These are phyloP conservation scores for Tursiops truncatus DNA, from an alignment of 2,113 vertebrate species.

Conservation along the genomic window DNA sequence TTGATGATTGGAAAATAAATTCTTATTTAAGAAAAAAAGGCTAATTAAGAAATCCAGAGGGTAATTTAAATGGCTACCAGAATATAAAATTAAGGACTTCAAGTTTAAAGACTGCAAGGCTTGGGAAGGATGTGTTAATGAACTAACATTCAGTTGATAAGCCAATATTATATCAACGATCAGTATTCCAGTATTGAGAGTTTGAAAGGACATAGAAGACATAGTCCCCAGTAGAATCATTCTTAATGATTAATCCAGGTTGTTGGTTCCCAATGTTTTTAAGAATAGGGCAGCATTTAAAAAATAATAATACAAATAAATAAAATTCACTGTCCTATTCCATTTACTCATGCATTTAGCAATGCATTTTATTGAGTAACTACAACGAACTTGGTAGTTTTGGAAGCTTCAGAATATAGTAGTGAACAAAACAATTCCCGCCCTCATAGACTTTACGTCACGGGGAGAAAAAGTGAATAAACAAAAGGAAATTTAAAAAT, in stretches of 20 bases:
- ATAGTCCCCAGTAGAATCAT: not conserved
- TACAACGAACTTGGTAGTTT: not conserved
- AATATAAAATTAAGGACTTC: not conserved
- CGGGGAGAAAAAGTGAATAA: not conserved
- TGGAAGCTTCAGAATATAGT: not conserved
- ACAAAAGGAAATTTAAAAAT: not conserved
- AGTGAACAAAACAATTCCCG: not conserved
- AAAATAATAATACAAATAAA: conserved; percentile 22
- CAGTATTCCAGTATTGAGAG: not conserved
- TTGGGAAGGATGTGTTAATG: not conserved
- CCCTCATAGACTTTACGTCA: not conserved
- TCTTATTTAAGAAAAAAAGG: not conserved
- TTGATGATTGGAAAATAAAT: conserved; percentile 12
- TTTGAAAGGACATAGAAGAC: not conserved
- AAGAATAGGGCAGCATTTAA: not conserved
- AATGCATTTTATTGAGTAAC: not conserved
- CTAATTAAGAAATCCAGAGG: not conserved
- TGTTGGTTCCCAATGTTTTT: not conserved
- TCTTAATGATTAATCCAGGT: not conserved
- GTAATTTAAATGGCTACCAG: not conserved
- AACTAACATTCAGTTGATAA: not conserved
- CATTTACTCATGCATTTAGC: not conserved
- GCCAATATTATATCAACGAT: not conserved
- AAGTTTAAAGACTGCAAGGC: not conserved
- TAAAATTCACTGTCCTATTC: not conserved